Evolutionary conservation across 2,113 vertebrate genomes (phyloP).

Genomic region (Carettochelys insculpta): DNA sequence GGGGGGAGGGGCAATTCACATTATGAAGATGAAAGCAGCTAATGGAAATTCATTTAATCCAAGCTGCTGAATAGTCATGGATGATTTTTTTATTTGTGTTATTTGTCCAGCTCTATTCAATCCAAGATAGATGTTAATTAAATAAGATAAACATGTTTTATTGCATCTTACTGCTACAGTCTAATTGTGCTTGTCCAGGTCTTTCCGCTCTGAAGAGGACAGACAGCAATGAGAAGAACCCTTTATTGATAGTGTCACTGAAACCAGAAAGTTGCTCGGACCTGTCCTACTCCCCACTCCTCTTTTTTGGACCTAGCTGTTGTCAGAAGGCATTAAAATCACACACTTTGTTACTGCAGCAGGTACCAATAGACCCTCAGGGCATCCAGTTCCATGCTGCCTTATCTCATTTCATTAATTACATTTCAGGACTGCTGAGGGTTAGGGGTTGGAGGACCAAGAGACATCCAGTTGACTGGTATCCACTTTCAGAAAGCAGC

Average conservation of each 20-base stretch:
- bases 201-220: too few relatives aligned
- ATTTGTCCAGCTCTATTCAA: too few relatives aligned
- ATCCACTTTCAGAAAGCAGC: constrained; percentile 68
- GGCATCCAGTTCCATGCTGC: constrained; percentile 57
- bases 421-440: constrained; percentile 71
- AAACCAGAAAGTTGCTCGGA: constrained; percentile 65
- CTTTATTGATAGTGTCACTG: constrained; percentile 43
- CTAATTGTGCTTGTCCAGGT: too few relatives aligned
- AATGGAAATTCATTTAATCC: constrained; percentile 11
- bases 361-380: constrained; percentile 69
- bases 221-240: constrained; percentile 34
- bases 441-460: constrained; percentile 67
- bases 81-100: neutral
- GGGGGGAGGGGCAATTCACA: neutral
- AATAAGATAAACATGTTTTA: too few relatives aligned
- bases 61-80: neutral
- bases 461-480: constrained; percentile 62
- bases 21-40: constrained; percentile 25
- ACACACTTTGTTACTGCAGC: constrained; percentile 66
- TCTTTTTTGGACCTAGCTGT: constrained; percentile 60
- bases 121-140: too few relatives aligned
- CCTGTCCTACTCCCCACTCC: constrained; percentile 45
- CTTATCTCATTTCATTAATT: constrained; percentile 79
- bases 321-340: constrained; percentile 74
- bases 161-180: too few relatives aligned